Evolutionary conservation across 2,888 invertebrate species (phyloP), one percentile per base, ranked within the genome.

Genomic region (Cosmia pyralina): DNA sequence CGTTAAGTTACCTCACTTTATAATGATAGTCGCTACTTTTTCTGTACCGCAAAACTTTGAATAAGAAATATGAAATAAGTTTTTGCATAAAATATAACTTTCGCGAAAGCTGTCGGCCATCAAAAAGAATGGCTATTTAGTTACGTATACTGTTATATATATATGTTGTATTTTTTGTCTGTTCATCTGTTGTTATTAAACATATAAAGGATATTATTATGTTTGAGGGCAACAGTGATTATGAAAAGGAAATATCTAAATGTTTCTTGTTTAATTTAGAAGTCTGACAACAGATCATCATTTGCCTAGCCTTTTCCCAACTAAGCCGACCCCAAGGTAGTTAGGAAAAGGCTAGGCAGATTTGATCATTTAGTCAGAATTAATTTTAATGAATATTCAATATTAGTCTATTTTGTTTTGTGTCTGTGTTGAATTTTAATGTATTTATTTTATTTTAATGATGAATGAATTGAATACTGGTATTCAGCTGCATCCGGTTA

Each of bases 31-130:
- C 63, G 72, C 69, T 59, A 79, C 88, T 85, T 89, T 89, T 88
- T 87, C 85, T 83, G 81, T 81, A 78, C 85, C 82, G 82, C 83
- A 77, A 86, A 92, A 90, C 91, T 91, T 90, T 89, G 92, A 92
- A 92, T 91, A 94, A 92, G 94, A 94, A 94, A 94, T 94, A 94
- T 94, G 93, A 92, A 92, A 92, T 85, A 95, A 95, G 92, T 95
- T 95, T 89, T 79, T 89, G 83, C 94, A 94, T 95, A 94, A 95
- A 94, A 92, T 90, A 93, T 88, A 93, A 94, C 91, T 94, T 92
- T 75, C 77, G 78, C 85, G 90, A 92, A 92, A 91, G 91, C 90
- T 92, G 92, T 90, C 92, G 87, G 90, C 89, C 86, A 86, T 86
- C 88, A 88, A 84, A 89, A 88, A 86, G 87, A 89, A 90, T 89